Base-by-base conservation (phyloP, 2,888 invertebrate species). In the Heliconius ethilla region DNA sequence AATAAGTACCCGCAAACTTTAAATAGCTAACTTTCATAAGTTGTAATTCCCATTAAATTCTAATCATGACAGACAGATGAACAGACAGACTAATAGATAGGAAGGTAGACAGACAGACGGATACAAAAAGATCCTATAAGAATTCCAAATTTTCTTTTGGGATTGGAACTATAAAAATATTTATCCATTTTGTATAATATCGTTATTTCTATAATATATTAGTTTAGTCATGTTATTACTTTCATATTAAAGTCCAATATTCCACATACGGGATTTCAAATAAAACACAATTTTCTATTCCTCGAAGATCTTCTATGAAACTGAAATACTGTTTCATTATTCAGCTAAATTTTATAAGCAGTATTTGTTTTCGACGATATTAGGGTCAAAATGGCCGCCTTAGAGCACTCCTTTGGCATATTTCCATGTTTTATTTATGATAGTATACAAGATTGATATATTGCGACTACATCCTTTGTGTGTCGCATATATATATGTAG, bases 281-380 rank as follows among this genome's bases (percentile, higher is more conserved):
- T 69, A 69, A 69, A 69, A 69, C 25, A 40, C 40, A 15, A 69
- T 69, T 69, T 40, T 40, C 40, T 69, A 40, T 25, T 11, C 40
- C 40, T 45, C 25, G 40, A 69, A 27, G 25, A 69, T 69, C 40
- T 69, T 25, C 67, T 69, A 45, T 69, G 25, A 69, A 69, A 69
- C 69, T 69, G 69, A 69, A 69, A 40, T 59, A 59, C 62, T 69
- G 40, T 59, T 75, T 72, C 33, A 59, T 72, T 70, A 74, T 77
- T 77, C 62, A 69, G 67, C 27, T 27, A 66, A 66, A 66, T 73
- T 69, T 73, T 74, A 69, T 25, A 69, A 27, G 74, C 67, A n/a
- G 40, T 69, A 40, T 66, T 77, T 74, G 45, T 77, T 77, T 74
- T 69, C 33, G 66, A 74, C 22, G 13, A 69, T 77, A 59, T 69